Base-by-base conservation (phyloP, 2,113 vertebrate species). In the Elephas maximus region DNA sequence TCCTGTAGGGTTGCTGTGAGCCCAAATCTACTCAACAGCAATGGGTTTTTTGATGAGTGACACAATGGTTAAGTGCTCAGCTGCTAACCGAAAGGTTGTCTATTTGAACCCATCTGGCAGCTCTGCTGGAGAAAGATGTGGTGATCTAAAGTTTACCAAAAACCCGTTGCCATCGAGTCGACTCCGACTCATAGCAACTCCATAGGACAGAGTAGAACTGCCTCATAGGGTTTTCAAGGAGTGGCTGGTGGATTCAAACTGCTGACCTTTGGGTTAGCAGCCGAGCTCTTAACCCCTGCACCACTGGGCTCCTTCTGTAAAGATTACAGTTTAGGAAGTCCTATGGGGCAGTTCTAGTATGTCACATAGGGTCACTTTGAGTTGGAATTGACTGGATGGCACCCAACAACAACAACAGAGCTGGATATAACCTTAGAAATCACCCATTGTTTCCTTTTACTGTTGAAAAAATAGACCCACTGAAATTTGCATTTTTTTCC, bases 361-460 rank as follows among this genome's bases (percentile, higher is more conserved):
- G 37, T 41, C 73, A 41, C 37, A n/a, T 74, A 41, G 73, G 37
- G 73, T 74, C 24, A 18, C 73, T 74, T 41, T 74, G n/a, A 9
- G 21, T 74, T 41, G 73, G 21, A 74, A 74, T 74, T 41, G 6
- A 41, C 3, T 41, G 6, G 53, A 57, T 37, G 3, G 5, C n/a
- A 41, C 28, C 71, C 33, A 10, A 8, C 18, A 74, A 74, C 21
- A 74, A 4, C 71, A 74, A 74, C 37, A 73, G n/a, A 37, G 18
- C 5, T 37, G 30, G 11, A 37, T 78, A 60, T 83, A 86, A 67
- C 18, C 74, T 24, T 78, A 57, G 45, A 85, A 88, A 41, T 86
- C 67, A 86, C 45, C 51, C 80, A 73, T 24, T 44, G 37, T 85
- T 95, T 89, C 37, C 51, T 85, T 90, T 92, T 86, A n/a, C 23